Evolutionary conservation across 2,113 vertebrate species (phyloP).

Genomic region (Physeter macrocephalus): DNA sequence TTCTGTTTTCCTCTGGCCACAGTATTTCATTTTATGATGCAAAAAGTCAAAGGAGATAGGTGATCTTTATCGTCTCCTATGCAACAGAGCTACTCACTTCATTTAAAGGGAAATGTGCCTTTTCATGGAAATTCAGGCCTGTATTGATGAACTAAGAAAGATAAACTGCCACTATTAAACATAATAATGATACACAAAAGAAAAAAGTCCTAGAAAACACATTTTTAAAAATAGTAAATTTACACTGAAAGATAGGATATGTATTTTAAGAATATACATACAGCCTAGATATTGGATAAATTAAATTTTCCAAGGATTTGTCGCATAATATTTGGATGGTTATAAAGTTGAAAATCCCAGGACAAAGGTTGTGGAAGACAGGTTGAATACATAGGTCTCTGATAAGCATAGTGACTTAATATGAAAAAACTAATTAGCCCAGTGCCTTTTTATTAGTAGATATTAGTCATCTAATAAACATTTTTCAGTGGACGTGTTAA

Average conservation of each 20-base stretch:
- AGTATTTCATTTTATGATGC: constrained; percentile 54
- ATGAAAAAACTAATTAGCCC: not conserved
- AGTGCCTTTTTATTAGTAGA: not conserved
- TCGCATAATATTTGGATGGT: not conserved
- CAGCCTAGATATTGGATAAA: not conserved
- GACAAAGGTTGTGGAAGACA: not conserved
- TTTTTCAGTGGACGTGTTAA: not conserved
- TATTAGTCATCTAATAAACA: not conserved
- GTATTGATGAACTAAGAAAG: constrained; percentile 64
- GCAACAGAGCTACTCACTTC: constrained; percentile 42
- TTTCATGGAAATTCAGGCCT: constrained; percentile 61
- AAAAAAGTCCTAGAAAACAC: not conserved
- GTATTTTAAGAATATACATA: not conserved
- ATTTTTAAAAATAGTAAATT: not conserved
- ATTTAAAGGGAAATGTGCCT: constrained; percentile 72
- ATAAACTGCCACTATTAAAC: constrained; percentile 44
- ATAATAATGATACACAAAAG: not conserved
- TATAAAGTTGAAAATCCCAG: not conserved
- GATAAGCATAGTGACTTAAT: not conserved
- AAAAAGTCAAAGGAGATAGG: constrained; percentile 55
- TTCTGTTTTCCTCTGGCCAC: not conserved
- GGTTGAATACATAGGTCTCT: not conserved
- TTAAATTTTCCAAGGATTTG: not conserved
- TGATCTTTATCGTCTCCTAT: constrained; percentile 49
- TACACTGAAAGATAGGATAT: not conserved